Evolutionary conservation across 2,888 invertebrate genomes (phyloP).

Genomic region (Zeuzera pyrina): DNA sequence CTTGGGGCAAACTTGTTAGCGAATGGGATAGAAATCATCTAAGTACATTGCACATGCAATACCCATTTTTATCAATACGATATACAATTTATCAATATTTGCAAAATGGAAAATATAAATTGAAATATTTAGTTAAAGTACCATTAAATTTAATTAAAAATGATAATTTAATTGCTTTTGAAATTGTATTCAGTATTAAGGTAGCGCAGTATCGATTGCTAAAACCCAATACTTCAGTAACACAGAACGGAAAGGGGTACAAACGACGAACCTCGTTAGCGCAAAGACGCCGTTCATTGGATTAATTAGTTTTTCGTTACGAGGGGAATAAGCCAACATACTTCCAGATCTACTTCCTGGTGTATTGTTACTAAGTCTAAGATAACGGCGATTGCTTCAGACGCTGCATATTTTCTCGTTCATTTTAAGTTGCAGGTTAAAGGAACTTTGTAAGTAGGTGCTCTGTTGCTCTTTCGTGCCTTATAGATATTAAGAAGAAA

Average conservation of each 20-base stretch:
- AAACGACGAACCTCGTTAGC: constrained; percentile 63
- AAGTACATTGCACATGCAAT: no score
- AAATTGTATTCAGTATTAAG: no score
- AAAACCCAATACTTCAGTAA: constrained; percentile 47
- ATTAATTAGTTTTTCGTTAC: constrained; percentile 65
- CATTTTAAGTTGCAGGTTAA: constrained; percentile 42
- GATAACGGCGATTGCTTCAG: constrained; percentile 39
- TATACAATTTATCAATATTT: no score
- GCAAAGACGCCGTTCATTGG: constrained; percentile 61
- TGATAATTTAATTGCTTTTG: no score
- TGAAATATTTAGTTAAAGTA: no score
- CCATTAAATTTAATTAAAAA: no score
- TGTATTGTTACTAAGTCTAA: constrained; percentile 26
- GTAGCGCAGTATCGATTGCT: constrained; percentile 35
- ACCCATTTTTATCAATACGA: no score
- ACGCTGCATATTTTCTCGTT: constrained; percentile 46
- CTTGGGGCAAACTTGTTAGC: no score
- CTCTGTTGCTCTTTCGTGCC: constrained; percentile 40
- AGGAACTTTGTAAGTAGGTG: constrained; percentile 29
- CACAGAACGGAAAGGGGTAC: constrained; percentile 36
- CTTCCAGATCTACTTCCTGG: constrained; percentile 33
- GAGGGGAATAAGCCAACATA: constrained; percentile 44
- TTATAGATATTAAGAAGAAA: constrained; percentile 47
- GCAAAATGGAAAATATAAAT: no score
- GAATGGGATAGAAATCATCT: no score